Evolutionary conservation across 2,113 vertebrate genomes (phyloP).

Genomic region (Serilophus lunatus): DNA sequence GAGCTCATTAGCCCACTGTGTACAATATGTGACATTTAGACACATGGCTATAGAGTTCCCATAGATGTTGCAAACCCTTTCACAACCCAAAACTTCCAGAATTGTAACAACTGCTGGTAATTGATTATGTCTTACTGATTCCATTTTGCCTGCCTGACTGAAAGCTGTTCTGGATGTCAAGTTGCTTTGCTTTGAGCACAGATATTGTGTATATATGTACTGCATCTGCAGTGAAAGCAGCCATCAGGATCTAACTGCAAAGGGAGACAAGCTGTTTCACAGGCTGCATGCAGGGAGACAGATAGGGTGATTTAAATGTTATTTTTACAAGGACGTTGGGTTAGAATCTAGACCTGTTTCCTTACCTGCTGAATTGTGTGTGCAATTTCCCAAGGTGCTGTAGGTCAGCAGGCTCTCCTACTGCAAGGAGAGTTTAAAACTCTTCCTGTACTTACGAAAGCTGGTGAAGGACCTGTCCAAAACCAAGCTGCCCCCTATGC

Average conservation of each 20-base stretch:
- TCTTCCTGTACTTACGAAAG: not conserved
- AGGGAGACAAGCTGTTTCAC: not conserved
- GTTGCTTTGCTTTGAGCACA: not conserved
- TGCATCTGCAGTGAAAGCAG: not conserved
- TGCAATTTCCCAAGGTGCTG: not conserved
- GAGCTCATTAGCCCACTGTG: not conserved
- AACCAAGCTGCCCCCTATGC: accelerated
- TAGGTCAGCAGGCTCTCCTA: not conserved
- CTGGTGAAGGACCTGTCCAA: not conserved
- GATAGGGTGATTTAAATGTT: not conserved
- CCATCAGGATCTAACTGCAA: not conserved
- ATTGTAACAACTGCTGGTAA: not conserved
- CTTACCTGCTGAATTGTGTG: not conserved
- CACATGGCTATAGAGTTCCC: not conserved
- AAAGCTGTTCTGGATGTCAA: not conserved
- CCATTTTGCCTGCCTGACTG: not conserved
- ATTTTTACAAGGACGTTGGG: not conserved
- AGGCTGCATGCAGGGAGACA: not conserved
- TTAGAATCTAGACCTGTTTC: not conserved
- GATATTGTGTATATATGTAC: accelerated
- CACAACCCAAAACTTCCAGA: not conserved
- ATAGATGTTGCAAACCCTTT: not conserved
- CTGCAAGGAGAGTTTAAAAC: not conserved
- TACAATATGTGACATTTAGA: not conserved
- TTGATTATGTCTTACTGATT: not conserved